Evolutionary conservation across 2,888 invertebrate genomes (phyloP).

Genomic region (Clistopyga incitator): DNA sequence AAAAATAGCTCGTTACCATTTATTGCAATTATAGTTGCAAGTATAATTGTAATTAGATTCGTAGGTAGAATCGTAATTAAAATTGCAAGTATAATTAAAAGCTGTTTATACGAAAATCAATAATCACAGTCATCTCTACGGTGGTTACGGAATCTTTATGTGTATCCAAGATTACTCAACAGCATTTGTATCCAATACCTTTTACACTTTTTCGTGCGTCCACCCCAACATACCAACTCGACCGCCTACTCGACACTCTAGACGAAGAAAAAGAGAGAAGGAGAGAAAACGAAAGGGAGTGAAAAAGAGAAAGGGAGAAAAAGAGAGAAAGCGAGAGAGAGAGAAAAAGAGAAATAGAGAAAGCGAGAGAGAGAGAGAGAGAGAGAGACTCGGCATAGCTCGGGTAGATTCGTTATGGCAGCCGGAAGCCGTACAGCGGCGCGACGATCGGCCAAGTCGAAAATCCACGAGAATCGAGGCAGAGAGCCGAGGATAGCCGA

Average conservation of each 20-base stretch:
- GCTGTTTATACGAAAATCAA: neutral
- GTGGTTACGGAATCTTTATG: neutral
- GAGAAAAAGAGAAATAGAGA: neutral
- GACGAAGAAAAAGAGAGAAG: neutral
- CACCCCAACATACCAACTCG: neutral
- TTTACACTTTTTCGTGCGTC: neutral
- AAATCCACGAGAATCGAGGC: slow-evolving; percentile 23
- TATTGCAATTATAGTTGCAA: no score
- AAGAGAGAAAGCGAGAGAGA: neutral
- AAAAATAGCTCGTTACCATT: no score
- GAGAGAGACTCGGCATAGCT: slow-evolving; percentile 6
- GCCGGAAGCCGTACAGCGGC: slow-evolving; percentile 42
- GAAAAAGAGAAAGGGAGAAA: neutral
- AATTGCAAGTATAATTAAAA: neutral
- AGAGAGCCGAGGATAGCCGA: slow-evolving; percentile 29
- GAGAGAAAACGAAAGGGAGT: neutral
- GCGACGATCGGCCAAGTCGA: slow-evolving; percentile 31
- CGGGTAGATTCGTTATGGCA: slow-evolving; percentile 4
- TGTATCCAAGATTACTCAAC: neutral
- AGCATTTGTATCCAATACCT: neutral
- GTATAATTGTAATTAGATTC: no score
- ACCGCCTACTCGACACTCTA: neutral
- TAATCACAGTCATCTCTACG: neutral
- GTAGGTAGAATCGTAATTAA: neutral
- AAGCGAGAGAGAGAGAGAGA: neutral